Evolutionary conservation across 2,113 vertebrate species (phyloP).

Genomic region (Regulus satrapa): DNA sequence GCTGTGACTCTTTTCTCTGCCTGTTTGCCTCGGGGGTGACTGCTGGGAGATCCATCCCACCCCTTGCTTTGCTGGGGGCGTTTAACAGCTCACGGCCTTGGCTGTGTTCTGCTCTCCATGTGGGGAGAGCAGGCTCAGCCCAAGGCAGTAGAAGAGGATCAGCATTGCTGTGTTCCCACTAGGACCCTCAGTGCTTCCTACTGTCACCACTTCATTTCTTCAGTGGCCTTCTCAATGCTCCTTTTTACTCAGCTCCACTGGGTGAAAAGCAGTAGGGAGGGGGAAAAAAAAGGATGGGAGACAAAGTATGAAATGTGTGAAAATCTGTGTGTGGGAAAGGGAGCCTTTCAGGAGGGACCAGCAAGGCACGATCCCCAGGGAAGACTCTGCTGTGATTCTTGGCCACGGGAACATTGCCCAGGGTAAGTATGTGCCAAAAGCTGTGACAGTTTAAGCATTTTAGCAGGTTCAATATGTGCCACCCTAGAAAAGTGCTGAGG

Average conservation of each 20-base stretch:
- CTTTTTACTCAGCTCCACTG: not conserved
- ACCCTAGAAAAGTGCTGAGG: not conserved
- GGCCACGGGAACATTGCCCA: not conserved
- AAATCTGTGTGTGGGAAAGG: not conserved
- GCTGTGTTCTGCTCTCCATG: not conserved
- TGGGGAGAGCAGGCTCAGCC: not conserved
- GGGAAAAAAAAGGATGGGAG: not conserved
- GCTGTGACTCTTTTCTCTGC: not conserved
- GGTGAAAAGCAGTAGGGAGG: not conserved
- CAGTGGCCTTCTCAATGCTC: not conserved
- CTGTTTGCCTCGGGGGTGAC: not conserved
- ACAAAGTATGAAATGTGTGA: not conserved
- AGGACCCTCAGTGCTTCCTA: not conserved
- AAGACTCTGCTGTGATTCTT: not conserved
- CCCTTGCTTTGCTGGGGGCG: not conserved
- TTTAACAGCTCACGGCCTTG: not conserved
- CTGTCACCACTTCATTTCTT: not conserved
- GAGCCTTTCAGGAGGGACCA: not conserved
- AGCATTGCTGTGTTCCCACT: not conserved
- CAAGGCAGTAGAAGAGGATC: not conserved
- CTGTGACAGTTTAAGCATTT: not conserved
- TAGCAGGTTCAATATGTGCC: not conserved
- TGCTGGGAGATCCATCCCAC: not conserved
- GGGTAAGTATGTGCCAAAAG: not conserved
- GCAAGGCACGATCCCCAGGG: not conserved